Conservation (phyloP, 2,888 invertebrate species). For the Eupeodes latifasciatus region DNA sequence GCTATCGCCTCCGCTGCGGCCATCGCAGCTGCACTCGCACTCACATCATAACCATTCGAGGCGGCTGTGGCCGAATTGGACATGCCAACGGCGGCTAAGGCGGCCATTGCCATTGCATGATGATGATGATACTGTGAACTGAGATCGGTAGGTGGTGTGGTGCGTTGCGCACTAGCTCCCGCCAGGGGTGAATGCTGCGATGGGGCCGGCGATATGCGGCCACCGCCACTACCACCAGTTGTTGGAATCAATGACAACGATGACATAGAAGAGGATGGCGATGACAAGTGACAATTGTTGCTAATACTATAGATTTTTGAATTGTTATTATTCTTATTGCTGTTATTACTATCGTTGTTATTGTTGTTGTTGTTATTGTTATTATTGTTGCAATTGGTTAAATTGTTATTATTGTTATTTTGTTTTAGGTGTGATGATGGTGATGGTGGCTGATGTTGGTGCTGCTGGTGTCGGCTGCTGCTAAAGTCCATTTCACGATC, state of each 20-base stretch:
- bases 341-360: constrained; percentile 36
- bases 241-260: constrained; percentile 62
- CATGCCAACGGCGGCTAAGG: constrained; percentile 71
- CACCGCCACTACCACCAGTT: constrained; percentile 43
- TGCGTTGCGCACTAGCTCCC: constrained; percentile 65
- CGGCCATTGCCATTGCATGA: constrained; percentile 77
- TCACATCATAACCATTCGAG: constrained; percentile 77
- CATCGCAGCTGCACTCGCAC: constrained; percentile 75
- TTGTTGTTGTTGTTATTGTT: constrained; percentile 62
- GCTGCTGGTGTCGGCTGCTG: constrained; percentile 51
- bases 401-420: constrained; percentile 61
- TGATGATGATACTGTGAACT: constrained; percentile 73
- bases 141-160: constrained; percentile 74
- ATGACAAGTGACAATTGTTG: constrained; percentile 69
- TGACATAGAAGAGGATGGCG: constrained; percentile 59
- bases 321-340: constrained; percentile 65
- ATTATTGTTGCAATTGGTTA: constrained; percentile 49
- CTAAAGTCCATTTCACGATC: constrained; percentile 65
- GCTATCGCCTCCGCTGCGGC: constrained; percentile 79
- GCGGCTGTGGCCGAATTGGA: constrained; percentile 72
- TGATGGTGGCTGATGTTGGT: constrained; percentile 47
- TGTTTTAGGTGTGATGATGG: constrained; percentile 45
- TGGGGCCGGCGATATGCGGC: constrained; percentile 56
- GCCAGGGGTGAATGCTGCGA: constrained; percentile 65
- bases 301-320: constrained; percentile 66